These are phyloP conservation scores for Cottus gobio DNA, from an alignment of 2,113 vertebrate genomes.

Conservation along the genomic window DNA sequence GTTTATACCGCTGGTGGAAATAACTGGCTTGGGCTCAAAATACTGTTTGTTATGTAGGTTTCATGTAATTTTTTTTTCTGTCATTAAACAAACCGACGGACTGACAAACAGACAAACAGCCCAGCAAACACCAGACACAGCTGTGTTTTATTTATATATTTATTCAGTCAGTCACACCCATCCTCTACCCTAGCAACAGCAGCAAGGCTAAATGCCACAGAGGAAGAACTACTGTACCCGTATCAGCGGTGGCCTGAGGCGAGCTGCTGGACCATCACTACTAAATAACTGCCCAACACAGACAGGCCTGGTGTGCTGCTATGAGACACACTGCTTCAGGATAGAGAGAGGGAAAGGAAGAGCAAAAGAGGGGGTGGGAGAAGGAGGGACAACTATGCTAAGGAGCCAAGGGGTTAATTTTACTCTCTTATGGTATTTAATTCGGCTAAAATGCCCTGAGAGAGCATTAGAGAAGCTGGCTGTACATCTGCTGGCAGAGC, in stretches of 20 bases:
- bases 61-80: not conserved
- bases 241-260: constrained; percentile 30
- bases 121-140: not conserved
- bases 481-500: constrained; percentile 55
- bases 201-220: constrained; percentile 35
- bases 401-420: constrained; percentile 55
- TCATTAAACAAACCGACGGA: not conserved
- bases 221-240: constrained; percentile 13
- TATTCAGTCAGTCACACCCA: constrained; percentile 1
- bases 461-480: constrained; percentile 57
- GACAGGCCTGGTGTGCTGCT: constrained; percentile 1
- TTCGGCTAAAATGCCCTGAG: constrained; percentile 61
- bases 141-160: not conserved
- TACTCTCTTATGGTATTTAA: constrained; percentile 62
- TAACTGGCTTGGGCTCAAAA: not conserved
- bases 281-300: constrained; percentile 48
- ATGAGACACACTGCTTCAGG: constrained; percentile 37
- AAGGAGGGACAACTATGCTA: constrained; percentile 33
- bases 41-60: not conserved
- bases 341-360: constrained; percentile 22
- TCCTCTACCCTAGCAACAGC: not conserved
- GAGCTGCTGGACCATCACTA: constrained; percentile 32
- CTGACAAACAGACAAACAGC: not conserved
- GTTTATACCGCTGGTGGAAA: not conserved
- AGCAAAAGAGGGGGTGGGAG: constrained; percentile 1